Conservation (phyloP, 2,888 invertebrate genomes). For the Rosalia funebris region DNA sequence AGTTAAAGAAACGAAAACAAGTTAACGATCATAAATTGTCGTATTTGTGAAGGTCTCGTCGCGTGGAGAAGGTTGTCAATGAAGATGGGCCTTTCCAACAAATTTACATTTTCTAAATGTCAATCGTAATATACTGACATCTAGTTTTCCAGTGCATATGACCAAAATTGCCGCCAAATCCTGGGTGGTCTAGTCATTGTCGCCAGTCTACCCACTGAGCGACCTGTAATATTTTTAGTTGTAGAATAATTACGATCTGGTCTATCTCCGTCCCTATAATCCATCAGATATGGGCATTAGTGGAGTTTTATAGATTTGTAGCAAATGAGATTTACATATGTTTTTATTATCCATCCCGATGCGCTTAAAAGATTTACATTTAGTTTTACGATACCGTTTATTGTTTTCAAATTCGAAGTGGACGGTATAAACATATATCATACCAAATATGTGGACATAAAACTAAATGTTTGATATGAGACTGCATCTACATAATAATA, state of each 20-base stretch:
- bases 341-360: slow-evolving; percentile 35
- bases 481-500: too few species aligned
- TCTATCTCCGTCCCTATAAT: slow-evolving; percentile 11
- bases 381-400: slow-evolving; percentile 12
- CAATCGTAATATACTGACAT: slow-evolving; percentile 16
- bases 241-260: slow-evolving; percentile 19
- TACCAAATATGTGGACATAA: too few species aligned
- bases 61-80: slow-evolving; percentile 13
- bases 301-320: slow-evolving; percentile 18
- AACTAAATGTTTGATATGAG: too few species aligned
- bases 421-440: too few species aligned
- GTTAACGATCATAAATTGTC: slow-evolving; percentile 10
- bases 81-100: not conserved
- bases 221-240: slow-evolving; percentile 6
- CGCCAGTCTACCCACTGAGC: slow-evolving; percentile 9
- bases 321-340: slow-evolving; percentile 35
- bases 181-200: slow-evolving; percentile 20
- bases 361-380: slow-evolving; percentile 32
- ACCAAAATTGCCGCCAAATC: slow-evolving; percentile 21
- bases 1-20: slow-evolving; percentile 12
- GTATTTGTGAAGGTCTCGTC: slow-evolving; percentile 7
- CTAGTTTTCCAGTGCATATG: slow-evolving; percentile 13
- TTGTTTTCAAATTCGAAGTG: not conserved
- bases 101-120: slow-evolving; percentile 22
- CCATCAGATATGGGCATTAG: slow-evolving; percentile 26